Evolutionary conservation across 2,797 vertebrate genomes (phyloP).

Genomic region (Pachyuromys duprasi): DNA sequence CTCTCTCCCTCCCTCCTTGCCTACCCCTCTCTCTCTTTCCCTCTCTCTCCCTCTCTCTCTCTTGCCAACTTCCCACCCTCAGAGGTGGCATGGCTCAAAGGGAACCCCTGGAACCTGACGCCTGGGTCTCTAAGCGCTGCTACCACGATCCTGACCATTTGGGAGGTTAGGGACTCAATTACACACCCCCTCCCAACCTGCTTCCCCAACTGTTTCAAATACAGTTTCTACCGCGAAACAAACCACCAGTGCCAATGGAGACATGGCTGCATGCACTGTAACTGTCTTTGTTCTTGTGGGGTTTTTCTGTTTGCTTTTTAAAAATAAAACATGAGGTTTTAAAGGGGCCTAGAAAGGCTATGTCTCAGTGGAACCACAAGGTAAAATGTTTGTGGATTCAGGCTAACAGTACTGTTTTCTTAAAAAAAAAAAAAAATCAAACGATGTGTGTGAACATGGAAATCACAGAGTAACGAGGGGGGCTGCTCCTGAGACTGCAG

Average conservation of each 20-base stretch:
- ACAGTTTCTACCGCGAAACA: neutral
- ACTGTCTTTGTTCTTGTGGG: neutral
- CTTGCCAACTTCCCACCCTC: neutral
- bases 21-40: neutral
- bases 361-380: constrained; percentile 61
- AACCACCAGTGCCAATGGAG: neutral
- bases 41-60: neutral
- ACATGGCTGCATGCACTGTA: neutral
- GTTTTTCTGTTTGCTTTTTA: neutral
- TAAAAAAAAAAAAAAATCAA: constrained; percentile 24
- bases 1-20: too few relatives aligned
- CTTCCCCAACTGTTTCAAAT: neutral
- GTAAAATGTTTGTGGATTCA: constrained; percentile 39
- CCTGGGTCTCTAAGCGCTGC: neutral
- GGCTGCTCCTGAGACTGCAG: constrained; percentile 37
- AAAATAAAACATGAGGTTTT: constrained; percentile 46
- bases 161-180: neutral
- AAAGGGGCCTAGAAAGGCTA: neutral
- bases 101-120: neutral
- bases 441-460: constrained; percentile 19
- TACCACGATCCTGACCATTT: neutral
- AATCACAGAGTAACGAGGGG: constrained; percentile 23
- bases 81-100: neutral
- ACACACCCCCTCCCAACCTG: neutral
- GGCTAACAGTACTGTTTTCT: constrained; percentile 46